phyloP scores from a whole-genome alignment of 2,797 vertebrate genomes.

The Cuculus canorus region DNA sequence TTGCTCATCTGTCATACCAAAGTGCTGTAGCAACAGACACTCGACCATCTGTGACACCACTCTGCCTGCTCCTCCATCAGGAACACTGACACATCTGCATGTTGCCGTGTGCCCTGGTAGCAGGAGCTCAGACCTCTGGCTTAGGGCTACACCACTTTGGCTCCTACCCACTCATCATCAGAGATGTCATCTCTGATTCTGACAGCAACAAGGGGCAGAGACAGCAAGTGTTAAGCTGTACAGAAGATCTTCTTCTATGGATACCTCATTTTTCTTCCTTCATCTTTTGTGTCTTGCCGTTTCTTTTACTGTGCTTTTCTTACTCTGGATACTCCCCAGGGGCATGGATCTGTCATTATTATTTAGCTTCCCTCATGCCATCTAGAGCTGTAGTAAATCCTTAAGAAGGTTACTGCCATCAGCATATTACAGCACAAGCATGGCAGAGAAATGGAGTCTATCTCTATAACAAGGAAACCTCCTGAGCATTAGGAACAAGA shows the following conservation, averaged over 20 bases:
- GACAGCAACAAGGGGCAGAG: neutral
- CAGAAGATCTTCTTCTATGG: neutral
- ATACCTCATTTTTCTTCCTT: neutral
- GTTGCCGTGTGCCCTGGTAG: constrained; percentile 33
- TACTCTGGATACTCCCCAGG: neutral
- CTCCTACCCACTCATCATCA: neutral
- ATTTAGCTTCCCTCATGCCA: constrained; percentile 16
- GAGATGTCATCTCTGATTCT: neutral
- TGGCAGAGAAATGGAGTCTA: neutral
- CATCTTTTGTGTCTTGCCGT: neutral
- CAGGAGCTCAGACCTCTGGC: constrained; percentile 34
- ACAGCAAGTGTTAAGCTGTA: neutral
- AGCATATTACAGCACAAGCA: neutral
- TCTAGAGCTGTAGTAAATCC: constrained; percentile 5
- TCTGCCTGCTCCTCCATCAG: constrained; percentile 35
- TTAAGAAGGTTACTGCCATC: constrained; percentile 2
- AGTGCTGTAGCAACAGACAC: constrained; percentile 61
- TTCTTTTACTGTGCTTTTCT: neutral
- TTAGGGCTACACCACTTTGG: neutral
- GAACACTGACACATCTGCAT: constrained; percentile 2
- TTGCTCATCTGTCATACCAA: constrained; percentile 71
- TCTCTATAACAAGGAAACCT: neutral
- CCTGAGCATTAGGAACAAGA: neutral
- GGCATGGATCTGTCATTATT: neutral
- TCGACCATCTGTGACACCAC: constrained; percentile 55